Evolutionary conservation across 2,113 vertebrate genomes (phyloP).

Genomic region (Struthio camelus): DNA sequence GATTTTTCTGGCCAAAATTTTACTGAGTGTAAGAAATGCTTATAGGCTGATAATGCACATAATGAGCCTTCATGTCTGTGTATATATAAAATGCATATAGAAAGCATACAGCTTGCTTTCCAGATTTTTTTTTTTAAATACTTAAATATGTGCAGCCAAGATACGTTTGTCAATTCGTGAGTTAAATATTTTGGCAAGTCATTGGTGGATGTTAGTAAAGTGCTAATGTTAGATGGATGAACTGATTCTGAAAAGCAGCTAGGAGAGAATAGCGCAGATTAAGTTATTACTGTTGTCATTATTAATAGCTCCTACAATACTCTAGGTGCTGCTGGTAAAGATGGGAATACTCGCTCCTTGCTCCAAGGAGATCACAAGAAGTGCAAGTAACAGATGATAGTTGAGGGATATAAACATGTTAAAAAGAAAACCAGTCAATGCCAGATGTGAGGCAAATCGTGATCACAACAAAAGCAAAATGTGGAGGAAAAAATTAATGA

Average conservation of each 20-base stretch:
- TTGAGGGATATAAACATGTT: not conserved
- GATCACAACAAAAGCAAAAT: not conserved
- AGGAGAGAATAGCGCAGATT: not conserved
- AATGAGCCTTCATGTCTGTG: not conserved
- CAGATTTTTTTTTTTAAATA: not conserved
- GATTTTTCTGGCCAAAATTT: not conserved
- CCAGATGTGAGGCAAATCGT: not conserved
- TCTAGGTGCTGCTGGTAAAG: not conserved
- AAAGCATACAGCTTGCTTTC: not conserved
- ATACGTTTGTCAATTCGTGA: not conserved
- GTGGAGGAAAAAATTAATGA: not conserved
- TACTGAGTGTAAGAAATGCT: not conserved
- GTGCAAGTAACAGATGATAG: not conserved
- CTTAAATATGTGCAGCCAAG: not conserved
- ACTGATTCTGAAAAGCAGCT: not conserved
- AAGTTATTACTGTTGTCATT: not conserved
- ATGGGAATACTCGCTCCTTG: not conserved
- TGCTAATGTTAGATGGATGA: not conserved
- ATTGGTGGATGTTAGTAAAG: not conserved
- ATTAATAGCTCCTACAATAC: not conserved
- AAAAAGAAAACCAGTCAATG: not conserved
- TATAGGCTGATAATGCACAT: not conserved
- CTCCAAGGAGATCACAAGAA: not conserved
- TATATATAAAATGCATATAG: not conserved
- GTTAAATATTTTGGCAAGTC: conserved; percentile 50